These are phyloP conservation scores for Aphelenchoides bicaudatus DNA, from an alignment of 2,888 invertebrate genomes.

Conservation along the genomic window DNA sequence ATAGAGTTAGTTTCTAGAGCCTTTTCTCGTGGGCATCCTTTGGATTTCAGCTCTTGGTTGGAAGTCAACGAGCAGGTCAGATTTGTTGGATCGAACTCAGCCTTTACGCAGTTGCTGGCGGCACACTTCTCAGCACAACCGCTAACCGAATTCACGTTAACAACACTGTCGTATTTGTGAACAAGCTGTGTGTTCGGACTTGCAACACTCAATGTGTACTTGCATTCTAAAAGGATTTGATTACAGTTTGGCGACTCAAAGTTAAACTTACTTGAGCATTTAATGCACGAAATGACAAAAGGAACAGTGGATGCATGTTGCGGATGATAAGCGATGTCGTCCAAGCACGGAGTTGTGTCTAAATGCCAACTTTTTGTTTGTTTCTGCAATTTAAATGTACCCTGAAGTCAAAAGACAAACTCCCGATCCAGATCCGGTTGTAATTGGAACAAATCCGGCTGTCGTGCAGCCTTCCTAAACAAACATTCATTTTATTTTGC, in stretches of 20 bases:
- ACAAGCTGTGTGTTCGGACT: constrained; percentile 31
- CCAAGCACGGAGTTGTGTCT: constrained; percentile 46
- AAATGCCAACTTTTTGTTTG: too few relatives aligned
- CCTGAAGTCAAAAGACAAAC: constrained; percentile 56
- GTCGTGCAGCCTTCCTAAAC: constrained; percentile 49
- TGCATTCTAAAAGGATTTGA: constrained; percentile 44
- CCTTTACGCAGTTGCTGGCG: constrained; percentile 45
- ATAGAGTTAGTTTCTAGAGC: constrained; percentile 49
- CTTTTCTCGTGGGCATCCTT: constrained; percentile 41
- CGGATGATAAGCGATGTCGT: constrained; percentile 45
- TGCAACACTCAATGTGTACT: constrained; percentile 49
- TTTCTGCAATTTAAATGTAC: too few relatives aligned
- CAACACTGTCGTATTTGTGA: constrained; percentile 37
- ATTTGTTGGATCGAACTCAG: constrained; percentile 50
- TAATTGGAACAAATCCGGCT: constrained; percentile 58
- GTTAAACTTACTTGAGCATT: constrained; percentile 49
- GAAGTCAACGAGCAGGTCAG: constrained; percentile 27
- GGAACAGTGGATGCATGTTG: constrained; percentile 57
- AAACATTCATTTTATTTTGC: constrained; percentile 13
- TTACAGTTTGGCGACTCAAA: constrained; percentile 4
- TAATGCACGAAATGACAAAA: constrained; percentile 57
- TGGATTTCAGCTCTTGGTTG: background rate
- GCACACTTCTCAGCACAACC: constrained; percentile 53
- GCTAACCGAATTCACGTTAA: constrained; percentile 43
- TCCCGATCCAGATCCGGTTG: constrained; percentile 46